Conservation (phyloP, 2,888 invertebrate species). For the Trimorus sp. region DNA sequence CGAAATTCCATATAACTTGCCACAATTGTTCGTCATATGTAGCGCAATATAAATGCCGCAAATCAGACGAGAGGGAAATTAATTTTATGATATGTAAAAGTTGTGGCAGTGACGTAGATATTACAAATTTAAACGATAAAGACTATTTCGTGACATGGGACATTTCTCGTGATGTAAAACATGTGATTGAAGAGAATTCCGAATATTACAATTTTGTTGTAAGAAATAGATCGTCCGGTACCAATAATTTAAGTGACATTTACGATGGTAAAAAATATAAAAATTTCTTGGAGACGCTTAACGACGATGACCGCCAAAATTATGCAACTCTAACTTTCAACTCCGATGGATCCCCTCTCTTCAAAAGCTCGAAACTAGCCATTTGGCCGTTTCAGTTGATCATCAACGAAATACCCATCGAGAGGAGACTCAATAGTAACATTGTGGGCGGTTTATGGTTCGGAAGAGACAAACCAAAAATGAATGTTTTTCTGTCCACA, state of each 20-base stretch:
- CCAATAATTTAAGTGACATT: conserved; percentile 42
- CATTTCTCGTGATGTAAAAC: conserved; percentile 28
- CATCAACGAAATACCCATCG: conserved; percentile 53
- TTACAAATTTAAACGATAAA: neutral
- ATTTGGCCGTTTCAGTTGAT: conserved; percentile 55
- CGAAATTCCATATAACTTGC: no score
- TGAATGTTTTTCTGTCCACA: conserved; percentile 43
- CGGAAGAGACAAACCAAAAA: conserved; percentile 52
- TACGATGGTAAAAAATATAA: conserved; percentile 58
- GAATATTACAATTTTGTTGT: conserved; percentile 48
- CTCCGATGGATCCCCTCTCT: conserved; percentile 52
- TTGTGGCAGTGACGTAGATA: conserved; percentile 1
- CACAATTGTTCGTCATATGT: no score
- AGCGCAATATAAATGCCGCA: no score
- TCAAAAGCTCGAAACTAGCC: conserved; percentile 40
- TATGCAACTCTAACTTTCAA: conserved; percentile 58
- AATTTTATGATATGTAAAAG: neutral
- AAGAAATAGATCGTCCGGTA: conserved; percentile 7
- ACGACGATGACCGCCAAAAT: conserved; percentile 24
- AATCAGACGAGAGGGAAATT: no score
- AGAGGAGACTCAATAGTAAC: conserved; percentile 19
- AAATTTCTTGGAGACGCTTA: conserved; percentile 40
- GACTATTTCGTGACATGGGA: conserved; percentile 38
- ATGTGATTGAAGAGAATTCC: conserved; percentile 33
- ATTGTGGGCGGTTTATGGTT: conserved; percentile 48